Evolutionary conservation across 1,140 invertebrate genomes (phyloP).

Genomic region (Zaprionus nigranus): DNA sequence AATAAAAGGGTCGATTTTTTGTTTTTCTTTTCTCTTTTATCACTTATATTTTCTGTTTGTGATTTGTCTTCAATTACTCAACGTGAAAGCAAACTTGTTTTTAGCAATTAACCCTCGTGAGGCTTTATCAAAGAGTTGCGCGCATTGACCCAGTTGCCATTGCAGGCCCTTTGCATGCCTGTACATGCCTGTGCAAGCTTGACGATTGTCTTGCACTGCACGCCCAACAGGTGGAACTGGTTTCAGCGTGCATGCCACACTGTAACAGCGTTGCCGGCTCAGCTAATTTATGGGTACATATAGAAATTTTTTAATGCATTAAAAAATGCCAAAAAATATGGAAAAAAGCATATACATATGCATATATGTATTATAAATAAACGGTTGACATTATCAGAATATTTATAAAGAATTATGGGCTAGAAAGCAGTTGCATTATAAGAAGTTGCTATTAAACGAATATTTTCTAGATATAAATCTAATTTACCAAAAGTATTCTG

Average conservation of each 20-base stretch:
- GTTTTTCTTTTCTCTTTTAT: neutral
- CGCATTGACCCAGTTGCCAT: constrained; percentile 58
- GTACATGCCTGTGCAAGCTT: neutral
- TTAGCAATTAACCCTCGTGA: constrained; percentile 36
- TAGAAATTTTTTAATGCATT: neutral
- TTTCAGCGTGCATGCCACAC: constrained; percentile 15
- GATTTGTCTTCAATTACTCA: constrained; percentile 71
- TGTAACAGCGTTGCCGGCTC: neutral
- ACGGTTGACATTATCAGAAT: too few species aligned
- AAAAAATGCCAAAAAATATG: neutral
- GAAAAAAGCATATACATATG: too few species aligned
- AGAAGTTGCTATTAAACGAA: too few species aligned
- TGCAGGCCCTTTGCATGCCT: constrained; percentile 41
- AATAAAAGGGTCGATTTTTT: constrained; percentile 19
- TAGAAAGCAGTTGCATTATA: too few species aligned
- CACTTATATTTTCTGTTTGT: constrained; percentile 30
- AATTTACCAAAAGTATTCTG: too few species aligned
- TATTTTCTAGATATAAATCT: too few species aligned
- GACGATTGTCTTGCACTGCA: constrained; percentile 2
- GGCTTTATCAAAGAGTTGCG: constrained; percentile 47
- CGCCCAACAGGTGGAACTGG: constrained; percentile 49
- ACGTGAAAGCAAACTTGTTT: constrained; percentile 50
- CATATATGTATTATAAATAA: too few species aligned
- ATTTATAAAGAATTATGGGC: too few species aligned
- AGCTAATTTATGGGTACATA: constrained; percentile 1